phyloP scores from a whole-genome alignment of 2,113 vertebrate genomes.

The Pomatostomus ruficeps region DNA sequence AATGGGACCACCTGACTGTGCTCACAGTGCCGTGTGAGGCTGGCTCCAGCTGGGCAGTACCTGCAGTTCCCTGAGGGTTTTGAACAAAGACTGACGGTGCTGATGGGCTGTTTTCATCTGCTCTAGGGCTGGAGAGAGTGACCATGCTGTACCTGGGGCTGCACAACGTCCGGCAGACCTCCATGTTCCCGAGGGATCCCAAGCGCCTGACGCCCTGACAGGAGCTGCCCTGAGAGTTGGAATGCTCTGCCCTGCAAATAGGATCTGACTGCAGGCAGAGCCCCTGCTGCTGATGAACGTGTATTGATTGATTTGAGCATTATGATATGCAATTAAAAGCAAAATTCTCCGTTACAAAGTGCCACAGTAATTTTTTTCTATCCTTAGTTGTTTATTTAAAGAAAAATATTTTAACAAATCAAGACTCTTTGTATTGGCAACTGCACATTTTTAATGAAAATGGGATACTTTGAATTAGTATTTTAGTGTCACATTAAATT shows the following conservation, averaged over 20 bases:
- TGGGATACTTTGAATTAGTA: conserved; percentile 32
- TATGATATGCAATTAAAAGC: conserved; percentile 41
- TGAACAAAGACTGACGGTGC: not conserved
- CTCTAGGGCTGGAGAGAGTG: conserved; percentile 91
- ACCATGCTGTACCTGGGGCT: conserved; percentile 96
- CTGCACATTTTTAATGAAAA: conserved; percentile 59
- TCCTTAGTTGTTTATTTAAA: conserved; percentile 45
- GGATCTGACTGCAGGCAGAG: not conserved
- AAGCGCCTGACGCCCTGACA: conserved; percentile 93
- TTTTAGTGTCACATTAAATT: conserved; percentile 18
- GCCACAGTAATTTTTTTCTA: conserved; percentile 53
- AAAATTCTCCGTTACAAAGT: conserved; percentile 52
- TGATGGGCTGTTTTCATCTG: not conserved
- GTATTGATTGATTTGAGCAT: conserved; percentile 9
- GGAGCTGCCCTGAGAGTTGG: not conserved
- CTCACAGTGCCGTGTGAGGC: not conserved
- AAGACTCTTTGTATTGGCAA: conserved; percentile 42
- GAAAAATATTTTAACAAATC: conserved; percentile 46
- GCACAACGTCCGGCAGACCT: conserved; percentile 95
- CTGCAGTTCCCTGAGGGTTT: not conserved
- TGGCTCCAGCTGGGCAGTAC: not conserved
- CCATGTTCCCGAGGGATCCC: conserved; percentile 97
- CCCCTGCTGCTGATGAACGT: conserved; percentile 23
- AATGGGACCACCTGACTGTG: not conserved
- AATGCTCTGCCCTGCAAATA: not conserved